Percentiles rank a stretch among this genome's conserved stretches.
Conservation (phyloP, 2,797 vertebrate species). For the Clarias laeviceps region DNA sequence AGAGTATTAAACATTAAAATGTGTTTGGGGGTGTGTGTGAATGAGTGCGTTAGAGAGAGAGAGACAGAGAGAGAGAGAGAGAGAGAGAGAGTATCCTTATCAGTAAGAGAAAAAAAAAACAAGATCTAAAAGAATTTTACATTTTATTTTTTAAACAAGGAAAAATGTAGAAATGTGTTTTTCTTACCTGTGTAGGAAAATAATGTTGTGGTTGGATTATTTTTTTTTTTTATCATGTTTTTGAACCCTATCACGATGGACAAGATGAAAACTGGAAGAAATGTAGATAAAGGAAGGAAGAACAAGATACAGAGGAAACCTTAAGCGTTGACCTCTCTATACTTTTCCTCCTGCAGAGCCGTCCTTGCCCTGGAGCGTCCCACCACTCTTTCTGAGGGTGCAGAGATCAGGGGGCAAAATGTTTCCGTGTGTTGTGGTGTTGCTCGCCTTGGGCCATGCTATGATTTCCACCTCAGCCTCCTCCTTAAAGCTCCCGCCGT, state of each 20-base stretch:
- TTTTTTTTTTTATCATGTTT: slow-evolving; percentile 1
- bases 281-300: slow-evolving; percentile 39
- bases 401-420: slow-evolving; percentile 54
- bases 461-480: slow-evolving; percentile 43
- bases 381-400: slow-evolving; percentile 41
- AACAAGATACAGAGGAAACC: slow-evolving; percentile 34
- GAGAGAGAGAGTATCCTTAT: too few species aligned
- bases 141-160: too few species aligned
- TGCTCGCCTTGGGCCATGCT: slow-evolving; percentile 45
- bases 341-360: slow-evolving; percentile 43
- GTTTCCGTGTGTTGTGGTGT: slow-evolving; percentile 42
- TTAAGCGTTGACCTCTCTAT: slow-evolving; percentile 48
- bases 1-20: neutral
- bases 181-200: slow-evolving; percentile 6
- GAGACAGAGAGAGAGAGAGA: too few species aligned
- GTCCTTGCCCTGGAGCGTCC: slow-evolving; percentile 41
- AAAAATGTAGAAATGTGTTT: neutral
- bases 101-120: neutral
- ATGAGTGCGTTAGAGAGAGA: neutral
- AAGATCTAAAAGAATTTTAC: neutral
- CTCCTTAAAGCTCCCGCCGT: slow-evolving; percentile 39
- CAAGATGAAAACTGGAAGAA: slow-evolving; percentile 28
- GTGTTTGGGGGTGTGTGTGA: neutral
- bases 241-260: slow-evolving; percentile 29
- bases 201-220: neutral